Evolutionary conservation across 2,888 invertebrate species (phyloP), one percentile per base, ranked within the genome.

Genomic region (Eupeodes luniger): DNA sequence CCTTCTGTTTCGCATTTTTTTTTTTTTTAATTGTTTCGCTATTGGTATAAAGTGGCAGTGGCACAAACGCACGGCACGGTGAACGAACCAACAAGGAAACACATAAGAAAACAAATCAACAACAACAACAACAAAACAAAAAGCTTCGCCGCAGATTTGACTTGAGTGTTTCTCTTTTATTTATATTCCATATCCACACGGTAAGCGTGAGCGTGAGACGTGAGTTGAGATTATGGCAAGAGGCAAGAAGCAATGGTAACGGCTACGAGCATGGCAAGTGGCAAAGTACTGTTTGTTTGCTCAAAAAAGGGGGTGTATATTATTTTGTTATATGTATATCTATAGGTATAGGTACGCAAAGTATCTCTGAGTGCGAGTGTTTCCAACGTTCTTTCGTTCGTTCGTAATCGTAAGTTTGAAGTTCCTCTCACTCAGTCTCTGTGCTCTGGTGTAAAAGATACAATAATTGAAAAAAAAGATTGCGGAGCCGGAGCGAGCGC

Each of bases 271-370:
- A 59, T 36, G 16, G 19, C 36, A 55, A 55, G 19, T 19, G 57
- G 12, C 49, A 19, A 55, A 64, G 83, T 83, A 83, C 83, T 80
- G 80, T 87, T 81, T 84, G 80, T 74, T 81, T 87, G 83, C 66
- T 74, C 66, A 61, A 72, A 64, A 76, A 84, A 77, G 80, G 83
- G 87, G 87, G 87, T 79, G 83, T 82, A 67, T 72, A 51, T 47
- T 72, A 51, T 47, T 49, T 59, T 66, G 51, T 49, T 27, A 36
- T 79, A 78, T n/a, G n/a, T 75, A 49, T 69, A 49, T 27, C 27
- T 72, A 64, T 72, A 7, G 40, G 40, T 40, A 9, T 40, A 9
- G 40, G 40, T 40, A 5, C 40, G 40, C 5, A 40, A 9, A 3
- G 40, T 40, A 40, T 5, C 40, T 9, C 59, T 36, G 34, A 34